phyloP scores from a whole-genome alignment of 2,113 vertebrate species.

The Mustelus asterias region DNA sequence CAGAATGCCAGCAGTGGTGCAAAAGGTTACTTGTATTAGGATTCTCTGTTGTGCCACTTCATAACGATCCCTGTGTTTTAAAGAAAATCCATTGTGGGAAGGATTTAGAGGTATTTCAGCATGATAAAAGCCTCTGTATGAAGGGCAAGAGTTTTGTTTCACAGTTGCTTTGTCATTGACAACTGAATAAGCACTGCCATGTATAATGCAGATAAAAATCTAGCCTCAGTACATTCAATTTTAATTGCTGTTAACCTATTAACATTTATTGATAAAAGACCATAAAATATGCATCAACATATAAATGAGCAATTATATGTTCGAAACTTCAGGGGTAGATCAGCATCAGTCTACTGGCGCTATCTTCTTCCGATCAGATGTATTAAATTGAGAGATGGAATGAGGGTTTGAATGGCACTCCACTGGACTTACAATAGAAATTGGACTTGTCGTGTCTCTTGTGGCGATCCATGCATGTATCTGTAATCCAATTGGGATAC shows the following conservation, averaged over 20 bases:
- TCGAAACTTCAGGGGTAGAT: background rate
- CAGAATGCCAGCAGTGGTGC: background rate
- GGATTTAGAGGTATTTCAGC: background rate
- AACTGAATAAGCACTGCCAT: background rate
- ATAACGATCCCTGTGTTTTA: background rate
- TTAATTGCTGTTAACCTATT: slow-evolving; percentile 12
- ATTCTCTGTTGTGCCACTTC: background rate
- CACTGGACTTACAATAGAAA: background rate
- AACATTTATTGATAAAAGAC: slow-evolving; percentile 19
- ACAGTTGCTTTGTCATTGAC: background rate
- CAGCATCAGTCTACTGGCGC: background rate
- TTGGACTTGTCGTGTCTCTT: background rate
- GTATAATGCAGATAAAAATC: background rate
- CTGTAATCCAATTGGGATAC: background rate
- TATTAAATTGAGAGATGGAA: background rate
- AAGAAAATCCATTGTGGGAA: background rate
- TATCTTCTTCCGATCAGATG: background rate
- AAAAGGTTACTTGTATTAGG: background rate
- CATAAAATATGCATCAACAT: background rate
- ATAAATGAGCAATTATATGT: background rate
- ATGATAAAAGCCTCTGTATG: background rate
- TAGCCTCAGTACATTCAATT: background rate
- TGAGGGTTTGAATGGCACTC: background rate
- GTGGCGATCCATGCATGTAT: background rate
- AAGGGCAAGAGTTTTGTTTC: background rate